Evolutionary conservation across 2,888 invertebrate species (phyloP).

Genomic region (Leptopilina myrica): DNA sequence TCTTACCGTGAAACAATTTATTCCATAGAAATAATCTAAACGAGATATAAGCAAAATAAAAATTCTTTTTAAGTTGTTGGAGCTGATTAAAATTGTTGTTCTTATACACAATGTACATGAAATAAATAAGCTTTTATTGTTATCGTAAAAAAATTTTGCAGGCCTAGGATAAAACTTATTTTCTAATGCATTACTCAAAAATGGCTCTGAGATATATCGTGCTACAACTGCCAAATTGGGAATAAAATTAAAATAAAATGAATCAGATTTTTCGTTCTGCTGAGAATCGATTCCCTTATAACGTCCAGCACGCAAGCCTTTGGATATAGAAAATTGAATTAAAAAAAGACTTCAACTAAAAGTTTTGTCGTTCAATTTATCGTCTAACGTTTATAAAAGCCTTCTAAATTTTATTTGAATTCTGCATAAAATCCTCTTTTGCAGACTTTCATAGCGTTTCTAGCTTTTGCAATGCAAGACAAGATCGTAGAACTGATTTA

Average conservation of each 20-base stretch:
- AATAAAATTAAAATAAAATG: conserved; percentile 25
- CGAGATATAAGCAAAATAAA: no score
- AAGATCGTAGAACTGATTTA: conserved; percentile 53
- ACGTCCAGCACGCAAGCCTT: conserved; percentile 4
- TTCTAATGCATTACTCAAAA: conserved; percentile 10
- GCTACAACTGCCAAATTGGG: conserved; percentile 1
- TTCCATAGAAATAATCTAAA: no score
- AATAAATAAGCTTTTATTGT: not conserved
- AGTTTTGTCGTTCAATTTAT: conserved; percentile 66
- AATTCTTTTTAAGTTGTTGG: no score
- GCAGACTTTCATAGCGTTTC: not conserved
- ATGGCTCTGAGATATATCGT: conserved; percentile 5
- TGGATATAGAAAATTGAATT: not conserved
- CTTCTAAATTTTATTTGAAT: conserved; percentile 55
- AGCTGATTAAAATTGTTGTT: no score
- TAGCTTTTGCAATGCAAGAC: not conserved
- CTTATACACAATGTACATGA: not conserved
- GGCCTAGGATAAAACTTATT: not conserved
- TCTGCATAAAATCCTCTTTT: conserved; percentile 48
- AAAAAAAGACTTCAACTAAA: conserved; percentile 32
- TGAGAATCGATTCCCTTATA: conserved; percentile 9
- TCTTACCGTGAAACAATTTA: no score
- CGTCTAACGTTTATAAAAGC: conserved; percentile 69
- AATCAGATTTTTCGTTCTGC: conserved; percentile 9
- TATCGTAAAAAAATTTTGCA: not conserved